A percentile compares a stretch with the other conserved stretches of the same genome.
phyloP scores from a whole-genome alignment of 2,113 vertebrate species.

The Dasyurus viverrinus region DNA sequence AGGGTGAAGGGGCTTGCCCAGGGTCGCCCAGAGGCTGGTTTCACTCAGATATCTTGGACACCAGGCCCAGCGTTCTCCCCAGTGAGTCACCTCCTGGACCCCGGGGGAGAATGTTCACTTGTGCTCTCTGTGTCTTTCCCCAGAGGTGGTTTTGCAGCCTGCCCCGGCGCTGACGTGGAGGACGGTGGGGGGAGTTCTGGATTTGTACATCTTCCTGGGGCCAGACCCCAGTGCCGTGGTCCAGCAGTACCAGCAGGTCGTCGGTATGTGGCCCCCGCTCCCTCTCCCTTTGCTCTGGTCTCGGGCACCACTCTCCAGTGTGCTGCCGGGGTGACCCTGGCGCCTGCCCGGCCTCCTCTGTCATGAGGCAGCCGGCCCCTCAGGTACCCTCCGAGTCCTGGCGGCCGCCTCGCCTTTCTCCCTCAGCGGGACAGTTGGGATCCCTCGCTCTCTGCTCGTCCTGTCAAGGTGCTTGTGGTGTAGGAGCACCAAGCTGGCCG shows the following conservation, averaged over 20 bases:
- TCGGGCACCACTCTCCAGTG: neutral
- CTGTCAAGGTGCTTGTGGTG: neutral
- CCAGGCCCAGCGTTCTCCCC: neutral
- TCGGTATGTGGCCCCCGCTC: slow-evolving; percentile 82
- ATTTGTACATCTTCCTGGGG: slow-evolving; percentile 92
- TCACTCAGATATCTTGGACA: neutral
- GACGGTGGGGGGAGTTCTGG: slow-evolving; percentile 90
- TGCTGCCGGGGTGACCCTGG: neutral
- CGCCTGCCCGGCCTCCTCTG: rapidly evolving
- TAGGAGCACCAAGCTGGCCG: neutral
- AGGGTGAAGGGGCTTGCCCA: too few species aligned
- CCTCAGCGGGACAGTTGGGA: neutral
- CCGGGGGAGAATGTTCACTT: neutral
- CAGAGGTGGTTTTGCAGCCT: slow-evolving; percentile 91
- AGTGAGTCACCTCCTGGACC: neutral
- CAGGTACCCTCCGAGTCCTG: neutral
- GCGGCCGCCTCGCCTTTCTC: neutral
- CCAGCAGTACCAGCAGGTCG: slow-evolving; percentile 90
- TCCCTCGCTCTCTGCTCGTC: rapidly evolving
- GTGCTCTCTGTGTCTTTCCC: neutral
- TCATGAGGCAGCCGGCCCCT: neutral
- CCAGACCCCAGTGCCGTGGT: slow-evolving; percentile 86
- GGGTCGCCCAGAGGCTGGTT: too few species aligned
- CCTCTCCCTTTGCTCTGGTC: neutral
- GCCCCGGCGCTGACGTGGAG: slow-evolving; percentile 91